A percentile compares a stretch with the other conserved stretches of the same genome.
These are phyloP conservation scores for Sitodiplosis mosellana DNA, from an alignment of 1,140 invertebrate genomes.

Conservation along the genomic window DNA sequence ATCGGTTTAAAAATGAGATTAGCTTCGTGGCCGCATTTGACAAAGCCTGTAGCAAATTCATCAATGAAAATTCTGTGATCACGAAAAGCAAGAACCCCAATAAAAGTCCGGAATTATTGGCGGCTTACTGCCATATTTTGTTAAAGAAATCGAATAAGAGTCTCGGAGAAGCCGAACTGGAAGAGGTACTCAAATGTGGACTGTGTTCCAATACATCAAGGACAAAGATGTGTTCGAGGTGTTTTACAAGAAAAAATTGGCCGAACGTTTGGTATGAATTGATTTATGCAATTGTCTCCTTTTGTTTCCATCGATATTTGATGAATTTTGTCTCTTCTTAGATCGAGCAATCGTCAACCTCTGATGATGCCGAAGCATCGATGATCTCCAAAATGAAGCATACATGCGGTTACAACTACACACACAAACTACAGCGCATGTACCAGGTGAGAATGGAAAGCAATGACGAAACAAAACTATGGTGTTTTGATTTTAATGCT, in stretches of 20 bases:
- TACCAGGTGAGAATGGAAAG: too few relatives aligned
- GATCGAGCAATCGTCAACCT: conserved; percentile 95
- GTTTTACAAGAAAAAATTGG: conserved; percentile 98
- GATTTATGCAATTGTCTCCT: too few relatives aligned
- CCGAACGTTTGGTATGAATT: conserved; percentile 85
- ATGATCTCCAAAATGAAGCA: conserved; percentile 99
- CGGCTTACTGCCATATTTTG: conserved; percentile 93
- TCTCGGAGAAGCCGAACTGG: conserved; percentile 93
- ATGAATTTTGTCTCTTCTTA: too few relatives aligned
- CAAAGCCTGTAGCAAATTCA: conserved; percentile 94
- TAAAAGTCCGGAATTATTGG: conserved; percentile 91
- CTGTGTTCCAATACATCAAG: conserved; percentile 99
- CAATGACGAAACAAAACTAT: too few relatives aligned
- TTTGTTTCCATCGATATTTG: too few relatives aligned
- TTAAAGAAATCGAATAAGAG: conserved; percentile 97
- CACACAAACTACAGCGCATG: conserved; percentile 96
- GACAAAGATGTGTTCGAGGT: conserved; percentile 99
- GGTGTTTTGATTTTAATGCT: too few relatives aligned
- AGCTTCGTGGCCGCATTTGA: conserved; percentile 94
- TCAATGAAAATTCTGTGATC: conserved; percentile 89
- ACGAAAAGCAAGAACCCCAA: conserved; percentile 72
- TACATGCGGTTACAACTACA: conserved; percentile 98
- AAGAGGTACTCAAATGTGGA: conserved; percentile 98
- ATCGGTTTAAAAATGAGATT: conserved; percentile 87
- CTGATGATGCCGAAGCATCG: conserved; percentile 95